Conservation (phyloP, 2,888 invertebrate genomes). For the Zaprionus obscuricornis region DNA sequence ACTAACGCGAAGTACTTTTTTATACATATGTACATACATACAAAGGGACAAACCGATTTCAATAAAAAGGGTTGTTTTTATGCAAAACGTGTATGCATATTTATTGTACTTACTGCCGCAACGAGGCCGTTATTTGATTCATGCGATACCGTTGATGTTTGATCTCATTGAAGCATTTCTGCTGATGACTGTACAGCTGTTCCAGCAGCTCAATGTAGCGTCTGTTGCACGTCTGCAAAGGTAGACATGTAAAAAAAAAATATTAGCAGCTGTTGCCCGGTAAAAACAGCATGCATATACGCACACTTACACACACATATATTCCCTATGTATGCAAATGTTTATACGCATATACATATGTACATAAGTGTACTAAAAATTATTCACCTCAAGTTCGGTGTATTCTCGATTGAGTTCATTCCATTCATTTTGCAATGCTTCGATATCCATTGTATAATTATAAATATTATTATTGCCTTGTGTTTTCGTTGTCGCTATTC, state of each 20-base stretch:
- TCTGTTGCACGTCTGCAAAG: slow-evolving; percentile 86
- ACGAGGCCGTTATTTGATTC: slow-evolving; percentile 89
- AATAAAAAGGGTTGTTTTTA: too few relatives aligned
- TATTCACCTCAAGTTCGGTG: slow-evolving; percentile 90
- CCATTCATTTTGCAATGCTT: slow-evolving; percentile 89
- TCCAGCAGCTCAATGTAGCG: slow-evolving; percentile 93
- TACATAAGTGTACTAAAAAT: not conserved
- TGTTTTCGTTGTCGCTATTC: slow-evolving; percentile 21
- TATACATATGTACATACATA: not conserved
- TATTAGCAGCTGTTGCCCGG: slow-evolving; percentile 43
- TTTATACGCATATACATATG: too few relatives aligned
- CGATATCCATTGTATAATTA: slow-evolving; percentile 84
- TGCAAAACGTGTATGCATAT: slow-evolving; percentile 1
- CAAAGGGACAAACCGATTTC: too few relatives aligned
- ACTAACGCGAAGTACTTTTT: slow-evolving; percentile 8
- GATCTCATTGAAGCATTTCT: slow-evolving; percentile 94
- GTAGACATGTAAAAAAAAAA: not conserved
- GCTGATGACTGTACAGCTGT: slow-evolving; percentile 92
- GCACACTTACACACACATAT: too few relatives aligned
- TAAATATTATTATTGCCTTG: slow-evolving; percentile 14
- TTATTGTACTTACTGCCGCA: slow-evolving; percentile 89
- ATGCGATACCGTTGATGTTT: slow-evolving; percentile 96
- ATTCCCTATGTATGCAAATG: too few relatives aligned
- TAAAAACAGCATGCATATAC: slow-evolving; percentile 8
- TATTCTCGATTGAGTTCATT: slow-evolving; percentile 91